Conservation (phyloP, 2,113 vertebrate species). For the Colinus virginianus region DNA sequence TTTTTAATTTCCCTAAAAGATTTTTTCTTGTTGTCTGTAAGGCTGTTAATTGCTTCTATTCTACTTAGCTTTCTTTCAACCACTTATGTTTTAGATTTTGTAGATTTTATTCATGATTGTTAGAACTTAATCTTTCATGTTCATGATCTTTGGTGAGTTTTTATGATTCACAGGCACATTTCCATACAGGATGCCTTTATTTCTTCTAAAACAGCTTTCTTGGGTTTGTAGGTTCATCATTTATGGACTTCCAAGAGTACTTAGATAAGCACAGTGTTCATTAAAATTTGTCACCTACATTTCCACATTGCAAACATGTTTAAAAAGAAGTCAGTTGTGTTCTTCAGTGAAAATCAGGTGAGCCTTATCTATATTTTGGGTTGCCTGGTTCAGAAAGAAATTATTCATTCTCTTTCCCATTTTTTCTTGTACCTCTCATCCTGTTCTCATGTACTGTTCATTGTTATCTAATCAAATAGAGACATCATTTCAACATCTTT, state of each 20-base stretch:
- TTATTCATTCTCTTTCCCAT: background rate
- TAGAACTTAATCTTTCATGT: background rate
- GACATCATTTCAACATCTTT: background rate
- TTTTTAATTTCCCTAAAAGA: background rate
- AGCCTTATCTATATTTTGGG: background rate
- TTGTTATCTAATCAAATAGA: background rate
- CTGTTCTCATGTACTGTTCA: background rate
- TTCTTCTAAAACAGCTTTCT: fast-evolving
- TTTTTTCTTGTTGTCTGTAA: background rate
- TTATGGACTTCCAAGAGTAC: background rate
- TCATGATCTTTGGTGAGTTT: background rate
- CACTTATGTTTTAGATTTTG: background rate
- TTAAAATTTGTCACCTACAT: background rate
- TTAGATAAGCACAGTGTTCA: background rate
- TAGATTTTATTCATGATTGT: background rate
- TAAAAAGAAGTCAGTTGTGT: background rate
- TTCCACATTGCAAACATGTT: background rate
- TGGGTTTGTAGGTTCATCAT: background rate
- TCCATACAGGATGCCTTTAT: background rate
- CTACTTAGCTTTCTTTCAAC: background rate
- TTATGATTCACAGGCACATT: background rate
- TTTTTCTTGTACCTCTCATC: background rate
- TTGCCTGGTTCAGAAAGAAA: background rate
- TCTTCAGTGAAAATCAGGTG: background rate
- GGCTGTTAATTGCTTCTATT: background rate